Base-by-base conservation (phyloP, 2,888 invertebrate genomes). In the Volucella bombylans region DNA sequence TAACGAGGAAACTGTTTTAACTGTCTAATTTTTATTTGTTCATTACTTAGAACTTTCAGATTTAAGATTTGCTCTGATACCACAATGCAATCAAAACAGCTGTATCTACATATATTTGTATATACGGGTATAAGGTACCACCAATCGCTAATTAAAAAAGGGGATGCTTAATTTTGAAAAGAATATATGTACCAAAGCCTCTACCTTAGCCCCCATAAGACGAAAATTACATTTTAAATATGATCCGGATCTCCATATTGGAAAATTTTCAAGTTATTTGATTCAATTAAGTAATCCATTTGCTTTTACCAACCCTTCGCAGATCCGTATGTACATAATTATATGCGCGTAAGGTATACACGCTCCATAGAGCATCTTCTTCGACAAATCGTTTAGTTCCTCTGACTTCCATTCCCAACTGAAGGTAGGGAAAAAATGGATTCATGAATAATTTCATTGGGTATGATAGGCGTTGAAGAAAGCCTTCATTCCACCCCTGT, bases 231-330 rank as follows among this genome's bases (percentile, higher is more conserved):
- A 54, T 72, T 78, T 73, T 54, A 79, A 82, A 86, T 82, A 71
- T 65, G 67, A 50, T 49, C 72, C 72, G 49, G 62, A 72, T 65
- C 69, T 77, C 65, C 83, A 71, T 67, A 78, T 82, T 82, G 62
- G 62, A 78, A 90, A 81, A 89, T 89, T 90, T 89, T 89, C 89
- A 90, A 90, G 89, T 90, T 90, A 89, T 89, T 89, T 90, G 90
- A 89, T 90, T 89, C 90, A 89, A 89, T 89, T 89, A 90, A 87
- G 88, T 67, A 76, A 59, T 62, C 62, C 80, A 71, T 71, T 71
- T 61, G 31, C 0, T 31, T 31, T 31, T 52, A 45, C 31, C 69
- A 67, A 72, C 62, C 62, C 78, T 64, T 67, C 50, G 62, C 49
- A 39, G 9, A 54, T 43, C 43, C 47, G 67, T 78, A 50, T 64